Base-by-base conservation (phyloP, 2,888 invertebrate genomes). In the Agriopis aurantiaria region DNA sequence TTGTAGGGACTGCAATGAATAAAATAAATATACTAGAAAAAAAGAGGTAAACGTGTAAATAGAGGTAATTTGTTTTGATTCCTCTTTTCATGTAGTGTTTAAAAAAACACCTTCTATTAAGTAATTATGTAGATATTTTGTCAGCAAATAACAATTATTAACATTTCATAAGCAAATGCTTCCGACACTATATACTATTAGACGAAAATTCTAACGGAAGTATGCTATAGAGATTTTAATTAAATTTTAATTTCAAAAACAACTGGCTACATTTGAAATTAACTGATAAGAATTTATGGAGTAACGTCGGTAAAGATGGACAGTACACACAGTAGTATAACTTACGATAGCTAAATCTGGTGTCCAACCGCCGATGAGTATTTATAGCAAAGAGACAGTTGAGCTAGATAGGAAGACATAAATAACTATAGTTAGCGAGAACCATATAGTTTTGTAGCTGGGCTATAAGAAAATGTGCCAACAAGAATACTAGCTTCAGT, bases 231-330 rank as follows among this genome's bases (percentile, higher is more conserved):
- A 46, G 45, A 51, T 56, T 58, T 69, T 74, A 69, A 74, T 72
- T 68, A 68, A 74, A 71, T 72, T 68, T 72, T 66, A 68, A 68
- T 73, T 65, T 73, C 51, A 65, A 72, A 49, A 67, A 69, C 74
- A 72, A 74, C 75, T 69, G 77, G 73, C 64, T 74, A 72, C 74
- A 68, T 77, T 76, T 71, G 77, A 77, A 77, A 77, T 75, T 78
- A 73, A 63, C 70, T 75, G 76, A 80, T 78, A 78, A 77, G 78
- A 79, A 78, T 78, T 78, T 78, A 76, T 75, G 72, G 77, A 78
- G 75, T 69, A 71, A 76, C 61, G 62, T 60, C 52, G 17, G 57
- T 45, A 12, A 43, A 8, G 12, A 33, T 55, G 41, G n/a, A 60
- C 48, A 40, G 4, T 8, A 14, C 8, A 48, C 6, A 46, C 66